Evolutionary conservation across 2,888 invertebrate species (phyloP), one percentile per base, ranked within the genome.

Genomic region (Balanococcus diminutus): DNA sequence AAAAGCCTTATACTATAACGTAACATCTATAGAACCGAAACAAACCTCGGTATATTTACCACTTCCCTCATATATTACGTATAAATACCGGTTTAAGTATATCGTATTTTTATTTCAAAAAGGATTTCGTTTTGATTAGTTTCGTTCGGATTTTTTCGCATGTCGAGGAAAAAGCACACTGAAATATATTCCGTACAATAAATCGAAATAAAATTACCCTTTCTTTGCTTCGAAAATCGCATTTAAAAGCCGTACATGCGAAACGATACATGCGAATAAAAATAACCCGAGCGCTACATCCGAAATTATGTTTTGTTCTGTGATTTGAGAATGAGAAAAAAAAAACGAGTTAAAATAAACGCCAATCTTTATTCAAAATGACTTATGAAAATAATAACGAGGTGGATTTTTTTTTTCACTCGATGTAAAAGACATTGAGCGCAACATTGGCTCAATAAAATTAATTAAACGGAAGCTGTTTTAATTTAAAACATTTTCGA

Each of bases 191-290:
- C 31, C 67, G 28, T 67, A 67, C 67, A 16, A 67, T 67, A 31
- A 67, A 75, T 75, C 75, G 75, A 75, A 75, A 75, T 75, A 75
- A 75, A 75, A 75, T 75, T 75, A 32, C 75, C 75, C 16, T 75
- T n/a, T 75, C 75, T 22, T 75, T 75, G 19, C 9, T n/a, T 75
- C 75, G 75, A 32, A 75, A 75, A 31, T 32, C 75, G 75, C 19
- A 8, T 75, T 75, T 32, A 32, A 75, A 75, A 75, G 32, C 32
- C 28, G 67, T 67, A 67, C 67, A 32, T 32, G 75, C 31, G 32
- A 75, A 75, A 75, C 32, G 75, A 75, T 75, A 75, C 5, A n/a
- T n/a, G n/a, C n/a, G n/a, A n/a, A n/a, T n/a, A 67, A 67, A 67
- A 67, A 67, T 67, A 67, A 67, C 67, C 28, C 67, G n/a, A n/a